Percentiles rank a stretch among this genome's conserved stretches.
These are phyloP conservation scores for Meloidogyne hapla DNA, from an alignment of 1,140 invertebrate species.

Conservation along the genomic window DNA sequence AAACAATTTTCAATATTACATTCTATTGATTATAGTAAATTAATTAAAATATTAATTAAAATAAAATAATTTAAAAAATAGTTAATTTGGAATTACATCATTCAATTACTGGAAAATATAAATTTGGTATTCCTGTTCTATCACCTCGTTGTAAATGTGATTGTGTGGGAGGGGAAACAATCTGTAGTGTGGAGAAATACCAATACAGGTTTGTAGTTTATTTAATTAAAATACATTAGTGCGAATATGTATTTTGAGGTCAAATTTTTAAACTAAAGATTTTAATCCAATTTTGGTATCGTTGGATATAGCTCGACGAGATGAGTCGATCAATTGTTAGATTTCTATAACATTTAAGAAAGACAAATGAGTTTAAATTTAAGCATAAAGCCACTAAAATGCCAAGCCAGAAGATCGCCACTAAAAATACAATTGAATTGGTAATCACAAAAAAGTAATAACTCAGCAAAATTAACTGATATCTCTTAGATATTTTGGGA, in stretches of 20 bases:
- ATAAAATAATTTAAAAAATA: not conserved
- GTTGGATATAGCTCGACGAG: too few species aligned
- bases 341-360: too few species aligned
- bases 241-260: not conserved
- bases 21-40: constrained; percentile 47
- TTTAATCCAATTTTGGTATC: too few species aligned
- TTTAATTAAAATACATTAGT: not conserved
- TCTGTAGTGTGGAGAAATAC: constrained; percentile 51
- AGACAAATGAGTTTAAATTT: too few species aligned
- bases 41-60: not conserved
- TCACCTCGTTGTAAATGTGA: constrained; percentile 53
- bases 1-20: constrained; percentile 46
- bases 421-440: too few species aligned
- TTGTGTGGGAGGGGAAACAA: constrained; percentile 53
- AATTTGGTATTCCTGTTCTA: constrained; percentile 51
- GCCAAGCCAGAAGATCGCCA: too few species aligned
- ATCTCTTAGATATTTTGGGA: too few species aligned
- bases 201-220: constrained; percentile 44
- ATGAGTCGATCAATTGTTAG: too few species aligned
- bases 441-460: too few species aligned
- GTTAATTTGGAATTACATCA: constrained; percentile 55
- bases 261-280: not conserved
- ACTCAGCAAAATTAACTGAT: too few species aligned
- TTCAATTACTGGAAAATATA: constrained; percentile 49
- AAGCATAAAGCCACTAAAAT: too few species aligned